Evolutionary conservation across 1,140 invertebrate genomes (phyloP).

Genomic region (Diploscapter pachys): DNA sequence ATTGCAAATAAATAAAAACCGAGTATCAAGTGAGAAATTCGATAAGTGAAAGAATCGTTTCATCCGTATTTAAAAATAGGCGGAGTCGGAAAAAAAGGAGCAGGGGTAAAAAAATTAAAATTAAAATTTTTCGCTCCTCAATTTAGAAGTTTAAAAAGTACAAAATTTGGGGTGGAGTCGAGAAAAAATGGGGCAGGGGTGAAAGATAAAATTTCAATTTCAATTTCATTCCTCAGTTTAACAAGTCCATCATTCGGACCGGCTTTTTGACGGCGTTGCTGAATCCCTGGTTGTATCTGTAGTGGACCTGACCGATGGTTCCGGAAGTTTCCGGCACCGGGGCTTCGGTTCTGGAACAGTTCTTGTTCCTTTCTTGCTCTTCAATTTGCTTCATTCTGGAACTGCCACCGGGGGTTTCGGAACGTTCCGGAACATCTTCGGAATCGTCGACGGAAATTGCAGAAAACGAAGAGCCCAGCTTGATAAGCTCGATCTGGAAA

Average conservation of each 20-base stretch:
- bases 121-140: too few relatives aligned
- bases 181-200: not conserved
- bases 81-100: too few relatives aligned
- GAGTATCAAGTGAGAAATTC: too few relatives aligned
- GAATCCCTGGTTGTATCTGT: not conserved
- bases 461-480: too few relatives aligned
- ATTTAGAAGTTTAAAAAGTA: too few relatives aligned
- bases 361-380: not conserved
- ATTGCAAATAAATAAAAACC: too few relatives aligned
- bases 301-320: slow-evolving; percentile 2
- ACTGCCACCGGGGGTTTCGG: not conserved
- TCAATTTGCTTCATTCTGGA: not conserved
- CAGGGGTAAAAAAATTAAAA: too few relatives aligned
- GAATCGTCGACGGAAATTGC: slow-evolving; percentile 1
- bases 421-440: not conserved
- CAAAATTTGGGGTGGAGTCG: too few relatives aligned
- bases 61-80: too few relatives aligned
- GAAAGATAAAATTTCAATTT: slow-evolving; percentile 17
- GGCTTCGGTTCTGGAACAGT: not conserved
- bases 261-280: slow-evolving; percentile 18
- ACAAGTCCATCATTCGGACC: slow-evolving; percentile 1
- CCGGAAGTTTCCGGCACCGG: not conserved
- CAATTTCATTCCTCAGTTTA: not conserved
- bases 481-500: too few relatives aligned
- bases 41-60: too few relatives aligned